These are phyloP conservation scores for Carterocephalus palaemon DNA, from an alignment of 2,888 invertebrate genomes.

Conservation along the genomic window DNA sequence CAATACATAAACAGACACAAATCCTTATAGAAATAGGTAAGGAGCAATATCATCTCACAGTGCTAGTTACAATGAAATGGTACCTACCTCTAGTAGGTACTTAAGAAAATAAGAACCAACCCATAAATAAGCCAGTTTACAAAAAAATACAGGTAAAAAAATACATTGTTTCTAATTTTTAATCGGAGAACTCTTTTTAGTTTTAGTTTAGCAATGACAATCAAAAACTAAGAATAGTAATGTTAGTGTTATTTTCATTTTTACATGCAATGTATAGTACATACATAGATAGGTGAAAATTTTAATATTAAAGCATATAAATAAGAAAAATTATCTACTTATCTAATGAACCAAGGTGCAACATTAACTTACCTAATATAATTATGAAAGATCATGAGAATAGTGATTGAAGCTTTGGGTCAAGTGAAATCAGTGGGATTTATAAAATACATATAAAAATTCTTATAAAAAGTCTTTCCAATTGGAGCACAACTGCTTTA, in stretches of 20 bases:
- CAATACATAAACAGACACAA: constrained; percentile 25
- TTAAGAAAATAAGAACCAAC: no score
- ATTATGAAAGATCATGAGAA: no score
- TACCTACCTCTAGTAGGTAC: no score
- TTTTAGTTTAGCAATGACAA: neutral
- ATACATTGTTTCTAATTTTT: neutral
- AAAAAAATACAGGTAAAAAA: neutral
- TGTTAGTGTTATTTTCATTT: no score
- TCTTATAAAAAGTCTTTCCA: no score
- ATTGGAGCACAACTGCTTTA: no score
- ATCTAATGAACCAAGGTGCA: neutral
- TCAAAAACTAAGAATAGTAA: neutral
- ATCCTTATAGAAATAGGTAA: constrained; percentile 22
- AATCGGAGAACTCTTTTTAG: neutral
- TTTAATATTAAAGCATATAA: neutral
- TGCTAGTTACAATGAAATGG: constrained; percentile 14
- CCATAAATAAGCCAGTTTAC: constrained; percentile 1
- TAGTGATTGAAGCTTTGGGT: no score
- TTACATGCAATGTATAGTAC: no score
- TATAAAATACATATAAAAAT: no score
- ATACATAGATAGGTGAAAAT: no score
- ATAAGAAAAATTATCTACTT: neutral
- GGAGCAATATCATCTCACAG: constrained; percentile 14
- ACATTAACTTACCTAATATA: no score
- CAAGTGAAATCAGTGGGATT: no score